Conservation (phyloP, 2,113 vertebrate species). For the Semnornis frantzii region DNA sequence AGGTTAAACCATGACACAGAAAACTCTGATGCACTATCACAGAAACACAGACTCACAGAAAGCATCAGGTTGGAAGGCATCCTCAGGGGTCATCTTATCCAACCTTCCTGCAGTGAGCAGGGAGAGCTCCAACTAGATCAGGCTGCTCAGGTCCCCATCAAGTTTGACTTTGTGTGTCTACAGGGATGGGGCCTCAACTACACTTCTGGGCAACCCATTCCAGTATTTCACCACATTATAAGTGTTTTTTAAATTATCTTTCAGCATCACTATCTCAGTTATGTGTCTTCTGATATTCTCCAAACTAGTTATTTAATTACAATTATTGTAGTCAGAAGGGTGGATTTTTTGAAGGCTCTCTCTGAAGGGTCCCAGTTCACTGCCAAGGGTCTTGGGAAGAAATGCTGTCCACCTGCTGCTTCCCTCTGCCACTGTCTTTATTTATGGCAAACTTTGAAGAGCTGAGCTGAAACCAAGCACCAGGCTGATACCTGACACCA, state of each 20-base stretch:
- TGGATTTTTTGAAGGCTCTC: background rate
- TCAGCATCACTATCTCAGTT: background rate
- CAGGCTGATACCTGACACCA: conserved; percentile 7
- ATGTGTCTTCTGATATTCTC: background rate
- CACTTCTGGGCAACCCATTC: too few species aligned
- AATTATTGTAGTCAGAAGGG: background rate
- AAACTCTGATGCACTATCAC: background rate
- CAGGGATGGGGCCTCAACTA: too few species aligned
- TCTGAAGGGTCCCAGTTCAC: background rate
- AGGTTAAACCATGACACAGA: background rate
- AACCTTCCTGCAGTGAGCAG: too few species aligned
- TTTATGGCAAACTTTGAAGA: conserved; percentile 13
- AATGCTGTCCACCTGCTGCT: background rate
- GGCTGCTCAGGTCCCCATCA: too few species aligned
- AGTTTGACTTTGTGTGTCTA: too few species aligned
- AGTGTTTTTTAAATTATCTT: background rate
- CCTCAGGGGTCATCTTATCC: too few species aligned
- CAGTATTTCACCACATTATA: background rate
- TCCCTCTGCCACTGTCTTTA: background rate
- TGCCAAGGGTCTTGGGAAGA: background rate
- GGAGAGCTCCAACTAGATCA: too few species aligned
- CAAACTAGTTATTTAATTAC: background rate
- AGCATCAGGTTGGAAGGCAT: too few species aligned
- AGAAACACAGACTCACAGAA: too few species aligned
- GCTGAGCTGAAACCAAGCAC: background rate